Percentiles rank a stretch among this genome's conserved stretches.
phyloP scores from a whole-genome alignment of 2,113 vertebrate genomes.

The Tapirus terrestris region DNA sequence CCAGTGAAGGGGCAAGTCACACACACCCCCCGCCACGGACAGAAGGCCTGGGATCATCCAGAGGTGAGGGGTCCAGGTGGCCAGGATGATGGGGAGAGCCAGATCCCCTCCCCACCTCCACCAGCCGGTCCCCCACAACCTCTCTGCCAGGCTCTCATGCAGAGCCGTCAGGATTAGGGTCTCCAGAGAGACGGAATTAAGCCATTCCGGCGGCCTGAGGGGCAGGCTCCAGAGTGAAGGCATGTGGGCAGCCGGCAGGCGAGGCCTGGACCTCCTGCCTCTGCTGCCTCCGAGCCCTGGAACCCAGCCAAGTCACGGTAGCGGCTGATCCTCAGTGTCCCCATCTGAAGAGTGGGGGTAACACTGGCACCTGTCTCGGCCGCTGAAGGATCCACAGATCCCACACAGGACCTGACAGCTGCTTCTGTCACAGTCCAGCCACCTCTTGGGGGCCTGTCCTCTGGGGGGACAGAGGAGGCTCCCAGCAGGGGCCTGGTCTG shows the following conservation, averaged over 20 bases:
- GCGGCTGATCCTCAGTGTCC: background rate
- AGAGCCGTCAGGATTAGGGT: fast-evolving
- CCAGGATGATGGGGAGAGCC: fast-evolving
- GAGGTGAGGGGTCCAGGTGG: background rate
- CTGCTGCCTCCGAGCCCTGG: background rate
- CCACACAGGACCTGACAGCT: background rate
- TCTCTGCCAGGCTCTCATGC: background rate
- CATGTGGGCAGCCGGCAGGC: background rate
- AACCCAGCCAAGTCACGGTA: background rate
- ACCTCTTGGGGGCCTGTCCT: background rate
- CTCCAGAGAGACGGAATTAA: constrained; percentile 54
- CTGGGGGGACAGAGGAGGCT: background rate
- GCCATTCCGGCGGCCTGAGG: fast-evolving
- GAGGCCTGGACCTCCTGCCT: background rate
- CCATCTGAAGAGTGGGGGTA: background rate
- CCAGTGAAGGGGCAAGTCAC: no score
- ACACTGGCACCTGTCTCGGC: background rate
- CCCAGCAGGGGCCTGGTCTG: background rate
- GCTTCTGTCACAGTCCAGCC: background rate
- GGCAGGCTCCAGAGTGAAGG: background rate
- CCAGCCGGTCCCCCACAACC: background rate
- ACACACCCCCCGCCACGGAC: background rate
- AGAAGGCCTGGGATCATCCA: background rate
- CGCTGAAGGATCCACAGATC: background rate
- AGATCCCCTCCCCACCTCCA: no score